phyloP scores from a whole-genome alignment of 2,888 invertebrate species.

The Volucella inanis region DNA sequence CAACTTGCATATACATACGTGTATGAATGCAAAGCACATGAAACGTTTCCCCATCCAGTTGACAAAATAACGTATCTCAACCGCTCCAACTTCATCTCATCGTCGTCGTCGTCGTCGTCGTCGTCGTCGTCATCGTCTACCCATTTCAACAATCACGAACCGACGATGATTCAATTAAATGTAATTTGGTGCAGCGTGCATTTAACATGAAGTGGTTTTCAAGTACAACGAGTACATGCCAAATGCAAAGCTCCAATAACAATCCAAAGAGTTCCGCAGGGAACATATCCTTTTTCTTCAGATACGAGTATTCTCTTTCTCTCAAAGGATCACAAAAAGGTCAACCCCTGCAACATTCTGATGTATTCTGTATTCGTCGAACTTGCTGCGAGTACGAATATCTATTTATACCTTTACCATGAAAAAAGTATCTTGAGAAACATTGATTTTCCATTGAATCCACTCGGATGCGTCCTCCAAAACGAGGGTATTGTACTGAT shows the following conservation, averaged over 20 bases:
- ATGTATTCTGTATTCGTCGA: constrained; percentile 22
- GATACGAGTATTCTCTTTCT: not conserved
- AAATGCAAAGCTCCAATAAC: constrained; percentile 39
- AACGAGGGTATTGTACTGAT: constrained; percentile 4
- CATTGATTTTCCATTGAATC: constrained; percentile 68
- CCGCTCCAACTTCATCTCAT: not conserved
- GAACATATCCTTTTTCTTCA: not conserved
- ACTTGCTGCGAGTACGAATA: not conserved
- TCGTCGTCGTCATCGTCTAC: too few relatives aligned
- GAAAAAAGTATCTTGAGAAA: constrained; percentile 12
- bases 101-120: too few relatives aligned
- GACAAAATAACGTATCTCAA: constrained; percentile 47
- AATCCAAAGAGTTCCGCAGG: constrained; percentile 19
- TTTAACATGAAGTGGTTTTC: constrained; percentile 45
- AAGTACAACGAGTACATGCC: constrained; percentile 45
- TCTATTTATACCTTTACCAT: constrained; percentile 35
- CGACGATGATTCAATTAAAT: constrained; percentile 66
- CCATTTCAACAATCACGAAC: constrained; percentile 41
- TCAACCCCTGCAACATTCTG: constrained; percentile 9
- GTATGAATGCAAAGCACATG: constrained; percentile 4
- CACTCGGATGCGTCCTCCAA: constrained; percentile 41
- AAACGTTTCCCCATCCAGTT: not conserved
- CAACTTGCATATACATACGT: not conserved
- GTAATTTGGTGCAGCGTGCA: constrained; percentile 59
- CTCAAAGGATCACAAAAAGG: constrained; percentile 6